Evolutionary conservation across 2,888 invertebrate genomes (phyloP).

Genomic region (Boloria euphrosyne): DNA sequence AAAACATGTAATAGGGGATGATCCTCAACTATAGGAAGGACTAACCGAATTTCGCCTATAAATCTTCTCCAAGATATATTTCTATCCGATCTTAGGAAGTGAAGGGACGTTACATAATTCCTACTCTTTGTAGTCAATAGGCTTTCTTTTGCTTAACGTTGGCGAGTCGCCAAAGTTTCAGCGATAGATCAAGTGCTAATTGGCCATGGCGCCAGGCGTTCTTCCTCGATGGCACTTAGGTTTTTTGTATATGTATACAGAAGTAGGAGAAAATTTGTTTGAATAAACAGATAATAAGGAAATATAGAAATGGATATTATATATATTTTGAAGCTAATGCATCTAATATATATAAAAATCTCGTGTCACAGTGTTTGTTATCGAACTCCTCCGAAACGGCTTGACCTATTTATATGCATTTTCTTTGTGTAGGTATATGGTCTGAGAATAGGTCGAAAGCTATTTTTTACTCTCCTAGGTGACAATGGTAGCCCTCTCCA

Average conservation of each 20-base stretch:
- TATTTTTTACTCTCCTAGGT: too few relatives aligned
- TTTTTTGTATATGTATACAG: background rate
- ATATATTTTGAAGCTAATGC: too few relatives aligned
- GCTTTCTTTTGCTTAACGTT: constrained; percentile 23
- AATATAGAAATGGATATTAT: too few relatives aligned
- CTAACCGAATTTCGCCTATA: background rate
- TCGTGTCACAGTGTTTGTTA: too few relatives aligned
- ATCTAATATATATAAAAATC: too few relatives aligned
- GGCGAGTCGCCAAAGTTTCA: constrained; percentile 25
- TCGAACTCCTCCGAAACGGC: too few relatives aligned
- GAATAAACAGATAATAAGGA: background rate
- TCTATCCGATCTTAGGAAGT: constrained; percentile 8
- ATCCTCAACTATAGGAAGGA: background rate
- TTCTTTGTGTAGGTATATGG: too few relatives aligned
- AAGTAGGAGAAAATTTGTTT: background rate
- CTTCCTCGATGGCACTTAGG: constrained; percentile 4
- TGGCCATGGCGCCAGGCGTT: constrained; percentile 26
- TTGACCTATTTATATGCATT: too few relatives aligned
- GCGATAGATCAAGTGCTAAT: constrained; percentile 30
- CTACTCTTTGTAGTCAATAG: constrained; percentile 23
- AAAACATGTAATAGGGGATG: background rate
- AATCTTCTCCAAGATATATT: constrained; percentile 1
- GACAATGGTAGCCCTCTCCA: too few relatives aligned
- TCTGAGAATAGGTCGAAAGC: too few relatives aligned
- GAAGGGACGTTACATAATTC: constrained; percentile 18